Percentiles rank a stretch among this genome's conserved stretches.
Evolutionary conservation across 2,797 vertebrate species (phyloP).

Genomic region (Sebastes steindachneri): DNA sequence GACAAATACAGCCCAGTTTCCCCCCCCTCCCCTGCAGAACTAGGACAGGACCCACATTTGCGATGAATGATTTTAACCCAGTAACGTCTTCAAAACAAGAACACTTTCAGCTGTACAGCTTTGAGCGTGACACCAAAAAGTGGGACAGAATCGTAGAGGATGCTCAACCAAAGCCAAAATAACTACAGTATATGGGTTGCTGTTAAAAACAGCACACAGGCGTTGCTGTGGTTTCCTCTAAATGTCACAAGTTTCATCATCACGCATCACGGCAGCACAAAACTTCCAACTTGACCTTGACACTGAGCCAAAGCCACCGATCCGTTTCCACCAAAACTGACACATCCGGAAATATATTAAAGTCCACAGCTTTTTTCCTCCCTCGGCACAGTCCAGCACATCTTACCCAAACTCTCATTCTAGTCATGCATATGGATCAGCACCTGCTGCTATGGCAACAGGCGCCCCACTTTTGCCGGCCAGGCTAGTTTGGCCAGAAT

Average conservation of each 20-base stretch:
- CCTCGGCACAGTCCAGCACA: not conserved
- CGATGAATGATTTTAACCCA: slow-evolving; percentile 12
- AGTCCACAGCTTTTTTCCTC: not conserved
- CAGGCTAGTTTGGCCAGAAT: slow-evolving; percentile 29
- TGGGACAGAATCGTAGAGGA: slow-evolving; percentile 7
- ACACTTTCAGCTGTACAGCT: not conserved
- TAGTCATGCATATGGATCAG: slow-evolving; percentile 29
- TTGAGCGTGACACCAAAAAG: not conserved
- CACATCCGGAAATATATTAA: not conserved
- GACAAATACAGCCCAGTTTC: not conserved
- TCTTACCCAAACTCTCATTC: not conserved
- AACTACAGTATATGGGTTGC: not conserved
- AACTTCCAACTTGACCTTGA: not conserved
- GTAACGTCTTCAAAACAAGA: slow-evolving; percentile 10
- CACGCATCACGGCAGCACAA: not conserved
- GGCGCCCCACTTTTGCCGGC: not conserved
- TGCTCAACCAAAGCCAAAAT: not conserved
- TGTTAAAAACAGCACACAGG: not conserved
- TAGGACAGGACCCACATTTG: slow-evolving; percentile 7
- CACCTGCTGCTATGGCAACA: slow-evolving; percentile 57
- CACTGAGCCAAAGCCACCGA: not conserved
- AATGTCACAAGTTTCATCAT: slow-evolving; percentile 36
- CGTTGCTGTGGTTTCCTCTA: not conserved
- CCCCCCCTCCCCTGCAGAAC: not conserved
- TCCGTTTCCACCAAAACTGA: not conserved